phyloP scores from a whole-genome alignment of 2,888 invertebrate species.

The Lochmaea capreae region DNA sequence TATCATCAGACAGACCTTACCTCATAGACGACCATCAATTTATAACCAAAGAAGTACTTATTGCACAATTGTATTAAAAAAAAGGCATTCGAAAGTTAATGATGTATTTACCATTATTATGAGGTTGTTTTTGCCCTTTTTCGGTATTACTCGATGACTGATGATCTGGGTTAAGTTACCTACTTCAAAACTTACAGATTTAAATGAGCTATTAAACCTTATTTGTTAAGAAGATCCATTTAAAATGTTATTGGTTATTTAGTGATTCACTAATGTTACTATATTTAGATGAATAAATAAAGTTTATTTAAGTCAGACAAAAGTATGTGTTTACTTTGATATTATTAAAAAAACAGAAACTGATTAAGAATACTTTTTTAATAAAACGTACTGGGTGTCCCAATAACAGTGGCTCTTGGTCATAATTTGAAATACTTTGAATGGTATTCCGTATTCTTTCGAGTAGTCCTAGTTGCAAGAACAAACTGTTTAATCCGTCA shows the following conservation, averaged over 20 bases:
- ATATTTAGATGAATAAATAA: not conserved
- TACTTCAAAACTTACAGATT: not conserved
- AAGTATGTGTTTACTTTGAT: too few species aligned
- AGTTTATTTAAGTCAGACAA: too few species aligned
- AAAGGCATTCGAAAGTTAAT: not conserved
- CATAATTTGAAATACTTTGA: too few species aligned
- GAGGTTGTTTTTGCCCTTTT: conserved; percentile 5
- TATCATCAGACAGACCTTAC: conserved; percentile 12
- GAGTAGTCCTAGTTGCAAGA: too few species aligned
- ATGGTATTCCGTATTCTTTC: too few species aligned
- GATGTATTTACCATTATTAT: conserved; percentile 3
- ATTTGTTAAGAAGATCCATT: conserved; percentile 1
- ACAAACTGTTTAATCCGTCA: too few species aligned
- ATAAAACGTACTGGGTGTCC: too few species aligned
- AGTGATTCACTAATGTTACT: not conserved
- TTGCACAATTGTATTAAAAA: conserved; percentile 6
- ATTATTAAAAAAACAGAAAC: too few species aligned
- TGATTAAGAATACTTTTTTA: too few species aligned
- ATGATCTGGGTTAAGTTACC: conserved; percentile 9
- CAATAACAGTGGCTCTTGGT: too few species aligned
- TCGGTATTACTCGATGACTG: conserved; percentile 5
- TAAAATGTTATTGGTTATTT: not conserved
- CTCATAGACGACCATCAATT: not conserved
- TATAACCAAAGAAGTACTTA: conserved; percentile 17
- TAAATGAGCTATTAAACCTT: conserved; percentile 13